Evolutionary conservation across 2,888 invertebrate genomes (phyloP), one percentile per base, ranked within the genome.

Genomic region (Caenorhabditis sp.): DNA sequence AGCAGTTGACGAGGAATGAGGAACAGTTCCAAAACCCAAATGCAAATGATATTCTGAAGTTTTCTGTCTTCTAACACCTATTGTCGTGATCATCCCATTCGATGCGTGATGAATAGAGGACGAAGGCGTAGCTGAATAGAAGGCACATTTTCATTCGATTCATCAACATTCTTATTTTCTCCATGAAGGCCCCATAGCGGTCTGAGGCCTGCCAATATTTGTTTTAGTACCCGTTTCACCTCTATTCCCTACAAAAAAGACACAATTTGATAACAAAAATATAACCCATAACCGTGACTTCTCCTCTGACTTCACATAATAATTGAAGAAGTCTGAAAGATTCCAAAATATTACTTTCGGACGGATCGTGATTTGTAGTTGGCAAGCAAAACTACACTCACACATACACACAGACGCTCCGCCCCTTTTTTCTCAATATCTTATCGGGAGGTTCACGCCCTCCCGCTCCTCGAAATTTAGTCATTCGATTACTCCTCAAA

Each of bases 231-330:
- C 75, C 58, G 26, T 58, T 76, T 68, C 75, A 44, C 59, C 47
- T 38, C 19, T 16, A 31, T 31, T 54, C 10, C 6, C 68, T 68
- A n/a, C 54, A 68, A 58, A 35, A 61, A 51, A 64, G 75, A 24
- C 75, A 75, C 75, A 75, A 58, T 64, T 10, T 75, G 75, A 75
- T 75, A 75, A 75, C 74, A 51, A 54, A 44, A 61, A 56, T 31
- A 51, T 24, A 63, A 26, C 44, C 31, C 10, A 24, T 56, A 75
- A 75, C 58, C 75, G 75, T 75, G 75, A 63, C 74, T 41, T 31
- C 24, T 49, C 61, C 19, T 54, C 22, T 54, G 68, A 68, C 54
- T 68, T 51, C 38, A 68, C 35, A 14, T 54, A 16, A 38, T 38
- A 38, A 54, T 51, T 66, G 28, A 35, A 31, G 16, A 12, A 24